Evolutionary conservation across 1,140 invertebrate genomes (phyloP).

Genomic region (Microplitis mediator): DNA sequence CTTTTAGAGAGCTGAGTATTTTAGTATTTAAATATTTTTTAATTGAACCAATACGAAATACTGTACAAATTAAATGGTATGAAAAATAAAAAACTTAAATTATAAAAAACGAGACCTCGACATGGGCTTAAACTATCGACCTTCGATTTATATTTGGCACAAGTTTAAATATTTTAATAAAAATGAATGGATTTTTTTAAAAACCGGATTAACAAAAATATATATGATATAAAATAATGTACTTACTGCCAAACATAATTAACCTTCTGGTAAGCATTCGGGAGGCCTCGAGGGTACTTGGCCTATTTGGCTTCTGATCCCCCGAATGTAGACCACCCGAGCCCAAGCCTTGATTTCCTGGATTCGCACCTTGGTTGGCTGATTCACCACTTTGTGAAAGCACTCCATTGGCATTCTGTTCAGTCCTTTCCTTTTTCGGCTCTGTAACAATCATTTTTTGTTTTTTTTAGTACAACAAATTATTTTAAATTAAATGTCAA

Average conservation of each 20-base stretch:
- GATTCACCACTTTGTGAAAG: conserved; percentile 67
- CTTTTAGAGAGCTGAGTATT: too few relatives aligned
- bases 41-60: too few relatives aligned
- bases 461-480: too few relatives aligned
- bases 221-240: background rate
- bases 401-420: conserved; percentile 74
- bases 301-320: conserved; percentile 70
- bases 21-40: too few relatives aligned
- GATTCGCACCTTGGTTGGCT: conserved; percentile 57
- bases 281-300: conserved; percentile 72
- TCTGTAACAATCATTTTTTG: conserved; percentile 63
- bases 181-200: too few relatives aligned
- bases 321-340: conserved; percentile 38
- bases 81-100: background rate
- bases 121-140: too few relatives aligned
- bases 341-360: conserved; percentile 49
- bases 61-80: background rate
- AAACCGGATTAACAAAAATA: too few relatives aligned
- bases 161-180: too few relatives aligned
- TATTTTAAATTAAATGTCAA: too few relatives aligned
- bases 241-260: conserved; percentile 34
- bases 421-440: conserved; percentile 89
- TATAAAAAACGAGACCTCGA: too few relatives aligned
- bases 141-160: too few relatives aligned
- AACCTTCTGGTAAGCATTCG: conserved; percentile 72